phyloP scores from a whole-genome alignment of 2,113 vertebrate genomes.

The Corvus cornix region DNA sequence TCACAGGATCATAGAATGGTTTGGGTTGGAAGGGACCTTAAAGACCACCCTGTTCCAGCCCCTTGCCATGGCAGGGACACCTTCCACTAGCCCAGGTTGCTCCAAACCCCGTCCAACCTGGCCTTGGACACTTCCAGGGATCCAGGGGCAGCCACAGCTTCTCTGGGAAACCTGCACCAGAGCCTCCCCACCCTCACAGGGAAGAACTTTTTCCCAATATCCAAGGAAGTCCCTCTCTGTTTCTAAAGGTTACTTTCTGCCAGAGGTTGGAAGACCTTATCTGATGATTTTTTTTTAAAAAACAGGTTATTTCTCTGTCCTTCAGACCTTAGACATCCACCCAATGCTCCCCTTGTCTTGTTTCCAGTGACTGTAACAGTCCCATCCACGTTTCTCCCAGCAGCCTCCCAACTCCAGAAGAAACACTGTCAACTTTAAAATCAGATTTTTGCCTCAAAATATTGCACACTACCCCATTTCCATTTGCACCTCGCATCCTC shows the following conservation, averaged over 20 bases:
- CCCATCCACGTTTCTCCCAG: background rate
- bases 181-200: rapidly evolving
- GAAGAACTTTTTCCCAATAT: background rate
- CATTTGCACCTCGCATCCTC: background rate
- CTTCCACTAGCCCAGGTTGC: rapidly evolving
- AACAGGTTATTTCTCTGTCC: background rate
- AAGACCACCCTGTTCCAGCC: background rate
- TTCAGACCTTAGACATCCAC: background rate
- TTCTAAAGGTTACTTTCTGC: rapidly evolving
- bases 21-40: background rate
- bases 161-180: background rate
- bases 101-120: rapidly evolving
- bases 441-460: background rate
- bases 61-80: background rate
- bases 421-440: background rate
- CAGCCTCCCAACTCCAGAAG: background rate
- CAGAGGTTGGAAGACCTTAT: background rate
- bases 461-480: background rate
- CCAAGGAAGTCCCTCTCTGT: background rate
- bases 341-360: background rate
- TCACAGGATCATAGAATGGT: background rate
- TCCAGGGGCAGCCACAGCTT: background rate
- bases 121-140: background rate
- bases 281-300: background rate
- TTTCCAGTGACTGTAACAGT: background rate